phyloP scores from a whole-genome alignment of 2,797 vertebrate species.

The Tokudaia muenninki region DNA sequence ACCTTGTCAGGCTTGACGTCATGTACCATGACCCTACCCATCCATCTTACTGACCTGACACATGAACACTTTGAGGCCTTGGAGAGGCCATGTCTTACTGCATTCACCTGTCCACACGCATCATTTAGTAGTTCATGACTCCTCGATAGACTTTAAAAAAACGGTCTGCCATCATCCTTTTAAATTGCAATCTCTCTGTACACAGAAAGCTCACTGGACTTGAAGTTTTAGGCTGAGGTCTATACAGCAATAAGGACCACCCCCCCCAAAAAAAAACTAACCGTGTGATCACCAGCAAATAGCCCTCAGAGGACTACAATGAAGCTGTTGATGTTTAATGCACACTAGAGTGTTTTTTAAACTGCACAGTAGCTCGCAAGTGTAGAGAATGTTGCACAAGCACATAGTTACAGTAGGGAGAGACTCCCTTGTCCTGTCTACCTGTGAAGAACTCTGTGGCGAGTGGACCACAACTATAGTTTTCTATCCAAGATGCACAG shows the following conservation, averaged over 20 bases:
- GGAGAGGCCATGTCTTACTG: not conserved
- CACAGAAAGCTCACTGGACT: not conserved
- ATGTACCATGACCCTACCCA: not conserved
- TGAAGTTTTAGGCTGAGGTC: not conserved
- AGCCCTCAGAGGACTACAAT: not conserved
- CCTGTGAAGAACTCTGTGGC: not conserved
- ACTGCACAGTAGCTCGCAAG: not conserved
- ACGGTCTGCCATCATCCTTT: not conserved
- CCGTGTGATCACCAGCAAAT: not conserved
- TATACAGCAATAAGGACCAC: rapidly evolving
- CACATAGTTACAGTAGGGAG: rapidly evolving
- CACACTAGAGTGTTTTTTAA: not conserved
- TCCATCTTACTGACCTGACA: not conserved
- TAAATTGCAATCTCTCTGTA: not conserved
- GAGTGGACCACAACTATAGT: rapidly evolving
- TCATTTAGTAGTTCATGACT: not conserved
- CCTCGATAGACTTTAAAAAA: not conserved
- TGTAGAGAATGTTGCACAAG: not conserved
- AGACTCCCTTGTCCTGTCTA: not conserved
- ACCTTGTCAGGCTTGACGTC: not conserved
- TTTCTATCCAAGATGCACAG: not conserved
- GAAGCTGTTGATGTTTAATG: not conserved
- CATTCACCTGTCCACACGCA: not conserved
- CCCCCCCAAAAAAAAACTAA: not conserved
- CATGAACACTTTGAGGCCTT: not conserved